phyloP scores from a whole-genome alignment of 2,888 invertebrate genomes.

The Cinara cedri region DNA sequence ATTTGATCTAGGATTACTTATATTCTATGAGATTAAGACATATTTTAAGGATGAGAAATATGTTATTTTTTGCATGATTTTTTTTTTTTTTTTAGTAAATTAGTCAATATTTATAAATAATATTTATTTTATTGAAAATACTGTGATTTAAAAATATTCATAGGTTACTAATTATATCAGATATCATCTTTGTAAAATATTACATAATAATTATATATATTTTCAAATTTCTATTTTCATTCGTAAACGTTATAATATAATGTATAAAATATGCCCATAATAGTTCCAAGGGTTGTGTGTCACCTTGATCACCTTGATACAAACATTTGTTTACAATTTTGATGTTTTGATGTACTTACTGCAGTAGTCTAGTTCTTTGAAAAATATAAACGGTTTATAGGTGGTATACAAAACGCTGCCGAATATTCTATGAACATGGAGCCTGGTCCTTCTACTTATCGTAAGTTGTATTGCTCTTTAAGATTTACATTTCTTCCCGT shows the following conservation, averaged over 20 bases:
- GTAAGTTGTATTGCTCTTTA: constrained; percentile 57
- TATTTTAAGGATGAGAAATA: constrained; percentile 47
- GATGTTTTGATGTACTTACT: constrained; percentile 56
- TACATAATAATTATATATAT: background rate
- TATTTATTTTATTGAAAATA: constrained; percentile 8
- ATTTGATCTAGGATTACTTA: constrained; percentile 40
- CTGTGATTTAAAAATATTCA: constrained; percentile 8
- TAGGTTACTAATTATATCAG: constrained; percentile 9
- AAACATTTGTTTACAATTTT: constrained; percentile 54
- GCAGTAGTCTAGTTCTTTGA: constrained; percentile 57
- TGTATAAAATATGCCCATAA: constrained; percentile 37
- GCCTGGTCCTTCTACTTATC: constrained; percentile 57
- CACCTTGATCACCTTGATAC: constrained; percentile 46
- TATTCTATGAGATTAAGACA: constrained; percentile 28
- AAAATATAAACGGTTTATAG: constrained; percentile 56
- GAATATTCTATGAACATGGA: constrained; percentile 57
- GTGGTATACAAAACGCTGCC: constrained; percentile 57
- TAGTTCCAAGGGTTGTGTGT: constrained; percentile 56
- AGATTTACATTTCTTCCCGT: constrained; percentile 49
- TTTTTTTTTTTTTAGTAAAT: constrained; percentile 43
- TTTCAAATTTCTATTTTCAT: constrained; percentile 36
- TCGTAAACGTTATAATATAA: constrained; percentile 7
- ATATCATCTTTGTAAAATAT: constrained; percentile 23
- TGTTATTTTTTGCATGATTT: constrained; percentile 39
- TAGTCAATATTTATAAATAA: constrained; percentile 41